Evolutionary conservation across 2,797 vertebrate species (phyloP).

Genomic region (Anas flavirostris): DNA sequence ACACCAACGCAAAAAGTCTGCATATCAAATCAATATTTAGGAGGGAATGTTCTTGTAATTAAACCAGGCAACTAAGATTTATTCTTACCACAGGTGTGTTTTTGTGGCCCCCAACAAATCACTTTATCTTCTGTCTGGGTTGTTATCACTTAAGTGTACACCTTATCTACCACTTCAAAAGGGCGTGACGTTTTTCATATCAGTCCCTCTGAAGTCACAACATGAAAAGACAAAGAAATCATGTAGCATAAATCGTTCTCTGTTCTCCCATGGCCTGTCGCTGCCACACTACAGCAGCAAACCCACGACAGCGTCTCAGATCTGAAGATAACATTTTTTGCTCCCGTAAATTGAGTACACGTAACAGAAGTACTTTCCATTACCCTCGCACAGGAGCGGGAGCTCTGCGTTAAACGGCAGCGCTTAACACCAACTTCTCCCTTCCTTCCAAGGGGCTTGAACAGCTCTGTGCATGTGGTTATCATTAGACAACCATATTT

Average conservation of each 20-base stretch:
- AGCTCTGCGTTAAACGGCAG: background rate
- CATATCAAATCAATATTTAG: background rate
- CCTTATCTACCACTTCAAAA: conserved; percentile 52
- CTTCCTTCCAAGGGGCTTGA: background rate
- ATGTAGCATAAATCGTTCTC: background rate
- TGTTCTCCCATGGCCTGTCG: background rate
- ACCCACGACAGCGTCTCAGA: background rate
- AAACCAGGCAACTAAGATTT: background rate
- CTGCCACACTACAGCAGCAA: background rate
- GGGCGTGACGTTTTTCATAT: conserved; percentile 5
- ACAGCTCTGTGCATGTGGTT: conserved; percentile 17
- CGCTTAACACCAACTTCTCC: background rate
- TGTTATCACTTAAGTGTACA: conserved; percentile 24
- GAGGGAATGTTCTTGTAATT: background rate
- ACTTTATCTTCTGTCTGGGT: conserved; percentile 13
- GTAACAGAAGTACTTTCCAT: background rate
- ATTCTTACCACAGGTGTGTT: conserved; percentile 5
- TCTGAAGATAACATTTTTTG: background rate
- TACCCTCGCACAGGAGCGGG: background rate
- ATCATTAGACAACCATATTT: conserved; percentile 14
- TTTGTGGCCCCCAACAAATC: background rate
- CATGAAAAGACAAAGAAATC: conserved; percentile 10
- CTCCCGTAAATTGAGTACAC: background rate
- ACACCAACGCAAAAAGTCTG: background rate
- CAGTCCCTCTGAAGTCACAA: conserved; percentile 19